Evolutionary conservation across 2,797 vertebrate genomes (phyloP), one percentile per base, ranked within the genome.

Genomic region (Melanogrammus aeglefinus): DNA sequence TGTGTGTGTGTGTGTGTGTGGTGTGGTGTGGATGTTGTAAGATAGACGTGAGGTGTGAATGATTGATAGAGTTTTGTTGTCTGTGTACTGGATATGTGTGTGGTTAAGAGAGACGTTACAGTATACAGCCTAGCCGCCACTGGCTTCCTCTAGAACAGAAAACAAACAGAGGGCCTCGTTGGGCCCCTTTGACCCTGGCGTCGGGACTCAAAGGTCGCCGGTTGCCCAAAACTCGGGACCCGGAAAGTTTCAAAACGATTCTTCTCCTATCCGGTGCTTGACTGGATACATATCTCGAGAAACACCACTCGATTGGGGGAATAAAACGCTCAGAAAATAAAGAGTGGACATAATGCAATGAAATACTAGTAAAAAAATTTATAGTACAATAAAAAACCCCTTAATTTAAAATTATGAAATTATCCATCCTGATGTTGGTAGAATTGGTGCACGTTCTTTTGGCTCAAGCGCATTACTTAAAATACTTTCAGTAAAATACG

Each of bases 161-260:
- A 91, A 91, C 91, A 94, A 82, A 90, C 83, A 86, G 78, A 82
- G 74, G 82, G 85, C 80, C 80, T 79, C 73, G 84, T 89, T 16
- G 86, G 86, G 79, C 90, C 93, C 90, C 92, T 93, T 94, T 93
- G 92, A 91, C 88, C 91, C 63, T 75, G 83, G 77, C 82, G 78
- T 88, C 21, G 73, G 85, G 84, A 90, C 88, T 89, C 91, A 95
- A 94, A 93, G 93, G 92, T 92, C 89, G 80, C 73, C 80, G 86
- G 77, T 93, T 91, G 85, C 91, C 88, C n/a, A n/a, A 93, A 91
- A 92, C 86, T 87, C n/a, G n/a, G n/a, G n/a, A n/a, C n/a, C n/a
- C n/a, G n/a, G n/a, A n/a, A n/a, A n/a, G n/a, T n/a, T n/a, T n/a
- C n/a, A n/a, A n/a, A n/a, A n/a, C n/a, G n/a, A n/a, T n/a, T n/a